Base-by-base conservation (phyloP, 2,113 vertebrate genomes). In the Saccopteryx bilineata region DNA sequence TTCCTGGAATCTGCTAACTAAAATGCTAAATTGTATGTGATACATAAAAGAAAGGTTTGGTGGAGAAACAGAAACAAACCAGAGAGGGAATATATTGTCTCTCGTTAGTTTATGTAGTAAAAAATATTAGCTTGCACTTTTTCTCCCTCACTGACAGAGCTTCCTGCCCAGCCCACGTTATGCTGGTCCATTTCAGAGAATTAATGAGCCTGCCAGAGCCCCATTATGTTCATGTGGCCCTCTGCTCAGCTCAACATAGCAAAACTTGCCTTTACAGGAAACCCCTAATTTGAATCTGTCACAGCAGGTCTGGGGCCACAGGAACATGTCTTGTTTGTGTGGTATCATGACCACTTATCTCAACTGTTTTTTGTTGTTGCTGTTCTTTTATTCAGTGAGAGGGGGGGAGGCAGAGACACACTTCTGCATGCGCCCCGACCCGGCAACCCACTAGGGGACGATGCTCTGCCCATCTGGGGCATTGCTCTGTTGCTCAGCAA, bases 11-110 rank as follows among this genome's bases (percentile, higher is more conserved):
- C 9, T 9, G 28, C 76, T 78, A 74, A 48, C 75, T 65, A 75
- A 58, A 95, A 76, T 61, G 58, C 72, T 54, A 26, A 50, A 23
- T 18, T 79, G 39, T 58, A 80, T 39, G 17, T 58, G 31, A 88
- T 46, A 68, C 60, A 63, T 28, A 12, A 74, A 82, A 87, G 56
- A 75, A 76, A 86, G 14, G 24, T 85, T 93, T 78, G 5, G 33
- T 71, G 7, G 68, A 63, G 28, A 95, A 68, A 81, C 50, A 23
- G 26, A 92, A 94, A 65, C 48, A 89, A 78, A 90, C 48, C 17
- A 14, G 52, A 86, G 50, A 71, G 52, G 54, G 46, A 28, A 2
- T 56, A 1, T 65, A 2, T 61, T 65, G 1, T 78, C 66, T 75
- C 75, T 23, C 17, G 46, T 82, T 75, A 24, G 21, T 75, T 83